Base-by-base conservation (phyloP, 2,888 invertebrate species). In the Platerodrilus igneus region DNA sequence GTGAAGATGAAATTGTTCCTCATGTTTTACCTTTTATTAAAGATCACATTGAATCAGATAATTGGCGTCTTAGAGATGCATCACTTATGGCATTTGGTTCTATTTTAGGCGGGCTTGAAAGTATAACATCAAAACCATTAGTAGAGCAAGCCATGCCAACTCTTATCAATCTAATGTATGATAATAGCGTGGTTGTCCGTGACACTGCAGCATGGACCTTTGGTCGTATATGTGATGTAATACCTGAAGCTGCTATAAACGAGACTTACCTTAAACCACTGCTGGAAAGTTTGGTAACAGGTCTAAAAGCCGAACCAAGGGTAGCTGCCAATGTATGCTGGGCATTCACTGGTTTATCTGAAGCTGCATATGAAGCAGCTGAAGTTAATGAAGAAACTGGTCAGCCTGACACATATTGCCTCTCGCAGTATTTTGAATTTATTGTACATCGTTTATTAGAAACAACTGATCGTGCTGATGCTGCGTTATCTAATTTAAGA, bases 191-290 rank as follows among this genome's bases (percentile, higher is more conserved):
- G 2, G 88, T 87, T 40, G 97, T 99, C 0, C 77, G 95, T 47
- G 97, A 99, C 64, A 97, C 97, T 0, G 88, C 93, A 0, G 97
- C 97, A 0, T 99, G 99, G 99, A 93, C 95, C 0, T 88, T 99
- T 55, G 96, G 97, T 5, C 78, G 97, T 45, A 92, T 99, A 48
- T 99, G 96, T 70, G 99, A 99, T 68, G 86, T 95, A 37, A 88
- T 94, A 35, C 94, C 95, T 0, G 94, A 93, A 61, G 92, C 93
- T 15, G 94, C 91, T 1, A 89, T 96, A 37, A 91, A 88, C 64
- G 84, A 86, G 56, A 79, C 77, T 3, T 90, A 86, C 67, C 72
- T 97, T 32, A 85, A 85, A 62, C 85, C 87, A 1, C 67, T 91
- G 7, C 64, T 91, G 9, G 86, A 89, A 70, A 78, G 86, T 68